Conservation (phyloP, 1,140 invertebrate species). For the Drosophila simulans region DNA sequence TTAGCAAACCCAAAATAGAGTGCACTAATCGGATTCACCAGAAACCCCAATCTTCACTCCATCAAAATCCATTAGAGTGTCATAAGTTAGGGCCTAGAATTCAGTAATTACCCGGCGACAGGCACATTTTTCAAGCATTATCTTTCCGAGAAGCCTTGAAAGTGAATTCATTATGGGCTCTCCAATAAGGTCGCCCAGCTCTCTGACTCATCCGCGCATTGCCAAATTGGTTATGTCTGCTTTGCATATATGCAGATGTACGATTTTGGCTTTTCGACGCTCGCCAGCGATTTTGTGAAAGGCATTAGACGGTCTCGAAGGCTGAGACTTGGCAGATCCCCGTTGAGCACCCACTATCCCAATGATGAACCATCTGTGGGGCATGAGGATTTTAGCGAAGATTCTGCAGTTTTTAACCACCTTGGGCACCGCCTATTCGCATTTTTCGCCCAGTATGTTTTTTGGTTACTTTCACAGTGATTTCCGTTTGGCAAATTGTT, state of each 20-base stretch:
- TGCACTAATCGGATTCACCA: neutral
- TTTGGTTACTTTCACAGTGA: constrained; percentile 47
- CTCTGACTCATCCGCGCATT: constrained; percentile 43
- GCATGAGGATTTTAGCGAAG: constrained; percentile 26
- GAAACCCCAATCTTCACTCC: neutral
- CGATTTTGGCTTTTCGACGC: constrained; percentile 5
- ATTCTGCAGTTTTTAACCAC: constrained; percentile 9
- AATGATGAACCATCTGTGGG: neutral
- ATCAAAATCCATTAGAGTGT: constrained; percentile 16
- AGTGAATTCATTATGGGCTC: constrained; percentile 49
- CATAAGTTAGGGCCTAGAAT: constrained; percentile 41
- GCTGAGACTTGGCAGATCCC: constrained; percentile 1
- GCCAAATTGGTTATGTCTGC: constrained; percentile 42
- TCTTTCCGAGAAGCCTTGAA: constrained; percentile 55
- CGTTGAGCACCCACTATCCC: constrained; percentile 21
- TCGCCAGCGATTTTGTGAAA: constrained; percentile 55
- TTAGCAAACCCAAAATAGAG: neutral
- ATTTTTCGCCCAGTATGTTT: constrained; percentile 2
- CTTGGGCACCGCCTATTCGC: constrained; percentile 3
- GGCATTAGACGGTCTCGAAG: constrained; percentile 40
- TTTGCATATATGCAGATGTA: constrained; percentile 31
- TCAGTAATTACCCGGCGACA: constrained; percentile 23
- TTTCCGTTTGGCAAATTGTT: constrained; percentile 56
- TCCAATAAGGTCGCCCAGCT: constrained; percentile 40
- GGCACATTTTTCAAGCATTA: constrained; percentile 36